phyloP scores from a whole-genome alignment of 2,113 vertebrate species.

The Poeciliopsis retropinna region DNA sequence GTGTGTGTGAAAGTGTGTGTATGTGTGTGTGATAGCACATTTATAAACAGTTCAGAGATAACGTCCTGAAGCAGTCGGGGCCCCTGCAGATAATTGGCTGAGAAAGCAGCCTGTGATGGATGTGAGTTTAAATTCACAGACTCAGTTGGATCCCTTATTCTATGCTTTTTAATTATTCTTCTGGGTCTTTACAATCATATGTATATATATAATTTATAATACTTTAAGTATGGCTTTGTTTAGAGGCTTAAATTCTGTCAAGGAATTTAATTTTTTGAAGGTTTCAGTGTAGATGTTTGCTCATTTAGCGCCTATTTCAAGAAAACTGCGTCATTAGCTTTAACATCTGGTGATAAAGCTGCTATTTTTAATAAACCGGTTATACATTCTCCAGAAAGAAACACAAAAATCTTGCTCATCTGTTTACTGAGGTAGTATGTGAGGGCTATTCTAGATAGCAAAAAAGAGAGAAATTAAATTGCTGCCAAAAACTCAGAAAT shows the following conservation, averaged over 20 bases:
- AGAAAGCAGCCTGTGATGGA: constrained; percentile 68
- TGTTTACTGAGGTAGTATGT: too few species aligned
- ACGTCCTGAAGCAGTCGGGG: constrained; percentile 63
- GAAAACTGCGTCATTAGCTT: neutral
- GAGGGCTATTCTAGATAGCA: too few species aligned
- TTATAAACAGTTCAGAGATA: constrained; percentile 81
- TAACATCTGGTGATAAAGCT: too few species aligned
- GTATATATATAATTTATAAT: neutral
- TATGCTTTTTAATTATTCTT: neutral
- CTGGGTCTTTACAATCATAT: neutral
- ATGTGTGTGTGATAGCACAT: constrained; percentile 57
- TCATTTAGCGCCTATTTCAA: neutral
- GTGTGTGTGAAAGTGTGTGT: constrained; percentile 42
- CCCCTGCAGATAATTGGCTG: constrained; percentile 76
- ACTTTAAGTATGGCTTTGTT: neutral
- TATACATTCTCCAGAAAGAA: too few species aligned
- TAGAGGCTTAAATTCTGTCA: neutral
- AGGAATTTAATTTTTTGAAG: too few species aligned
- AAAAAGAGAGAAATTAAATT: too few species aligned
- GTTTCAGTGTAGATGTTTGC: too few species aligned
- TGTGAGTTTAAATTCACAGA: constrained; percentile 34
- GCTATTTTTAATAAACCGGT: too few species aligned
- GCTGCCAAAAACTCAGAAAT: too few species aligned
- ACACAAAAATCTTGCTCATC: too few species aligned
- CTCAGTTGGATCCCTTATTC: constrained; percentile 6